A percentile compares a stretch with the other conserved stretches of the same genome.
phyloP scores from a whole-genome alignment of 1,140 invertebrate genomes.

The Drosophila pseudoananassae region DNA sequence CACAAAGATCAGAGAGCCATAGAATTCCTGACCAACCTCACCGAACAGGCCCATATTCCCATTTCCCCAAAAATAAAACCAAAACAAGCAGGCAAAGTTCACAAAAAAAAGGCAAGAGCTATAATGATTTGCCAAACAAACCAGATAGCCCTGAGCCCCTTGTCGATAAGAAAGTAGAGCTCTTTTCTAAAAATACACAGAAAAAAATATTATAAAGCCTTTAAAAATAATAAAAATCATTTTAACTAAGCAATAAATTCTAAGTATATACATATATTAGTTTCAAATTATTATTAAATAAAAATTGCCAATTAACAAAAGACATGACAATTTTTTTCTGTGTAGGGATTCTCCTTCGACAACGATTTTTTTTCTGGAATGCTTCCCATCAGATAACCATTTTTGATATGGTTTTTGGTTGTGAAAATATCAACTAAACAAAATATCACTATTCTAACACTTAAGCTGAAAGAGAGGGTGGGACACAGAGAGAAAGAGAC shows the following conservation, averaged over 20 bases:
- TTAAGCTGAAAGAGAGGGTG: slow-evolving; percentile 10
- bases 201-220: not conserved
- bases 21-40: slow-evolving; percentile 70
- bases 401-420: not conserved
- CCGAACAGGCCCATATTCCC: slow-evolving; percentile 38
- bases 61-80: slow-evolving; percentile 35
- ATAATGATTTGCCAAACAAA: slow-evolving; percentile 37
- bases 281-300: not conserved
- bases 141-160: slow-evolving; percentile 34
- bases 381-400: slow-evolving; percentile 16
- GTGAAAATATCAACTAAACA: slow-evolving; percentile 1
- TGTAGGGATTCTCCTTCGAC: slow-evolving; percentile 6
- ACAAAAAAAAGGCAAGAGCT: slow-evolving; percentile 40
- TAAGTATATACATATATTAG: too few relatives aligned
- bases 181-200: slow-evolving; percentile 1
- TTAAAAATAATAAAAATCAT: not conserved
- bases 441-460: slow-evolving; percentile 46
- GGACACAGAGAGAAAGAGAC: not conserved
- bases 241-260: not conserved
- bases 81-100: slow-evolving; percentile 42
- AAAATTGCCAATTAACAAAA: not conserved
- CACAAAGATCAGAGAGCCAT: slow-evolving; percentile 7
- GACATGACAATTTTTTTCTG: not conserved
- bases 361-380: slow-evolving; percentile 6
- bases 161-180: slow-evolving; percentile 35